Conservation (phyloP, 1,140 invertebrate species). For the Calephelis virginiensis region DNA sequence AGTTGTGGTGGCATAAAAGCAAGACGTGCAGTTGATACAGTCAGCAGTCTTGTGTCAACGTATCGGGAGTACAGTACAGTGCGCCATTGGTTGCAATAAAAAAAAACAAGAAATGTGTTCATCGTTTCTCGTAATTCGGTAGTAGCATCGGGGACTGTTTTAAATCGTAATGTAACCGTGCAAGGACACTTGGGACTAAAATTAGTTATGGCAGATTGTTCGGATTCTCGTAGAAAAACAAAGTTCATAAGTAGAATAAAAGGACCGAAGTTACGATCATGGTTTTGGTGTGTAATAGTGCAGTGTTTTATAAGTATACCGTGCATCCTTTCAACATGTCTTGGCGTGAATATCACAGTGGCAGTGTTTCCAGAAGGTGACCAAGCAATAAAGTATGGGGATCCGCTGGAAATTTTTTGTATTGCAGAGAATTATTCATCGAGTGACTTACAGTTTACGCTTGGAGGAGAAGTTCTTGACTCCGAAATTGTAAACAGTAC, state of each 20-base stretch:
- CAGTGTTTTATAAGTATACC: constrained; percentile 59
- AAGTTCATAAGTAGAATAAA: constrained; percentile 53
- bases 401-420: constrained; percentile 62
- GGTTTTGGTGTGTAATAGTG: constrained; percentile 60
- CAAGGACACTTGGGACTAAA: constrained; percentile 44
- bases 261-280: constrained; percentile 48
- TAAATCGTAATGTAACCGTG: constrained; percentile 52
- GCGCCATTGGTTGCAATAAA: constrained; percentile 63
- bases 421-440: constrained; percentile 50
- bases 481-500: constrained; percentile 55
- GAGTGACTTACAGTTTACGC: constrained; percentile 48
- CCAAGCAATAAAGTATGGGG: constrained; percentile 46
- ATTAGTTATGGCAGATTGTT: constrained; percentile 61
- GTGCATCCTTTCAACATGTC: constrained; percentile 54
- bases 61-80: constrained; percentile 55
- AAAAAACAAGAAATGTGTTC: constrained; percentile 59
- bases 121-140: constrained; percentile 45
- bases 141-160: constrained; percentile 37
- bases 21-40: constrained; percentile 42
- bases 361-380: constrained; percentile 46
- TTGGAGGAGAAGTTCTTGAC: constrained; percentile 31
- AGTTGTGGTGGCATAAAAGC: constrained; percentile 36
- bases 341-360: constrained; percentile 48
- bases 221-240: constrained; percentile 42
- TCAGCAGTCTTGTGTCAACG: constrained; percentile 56